Evolutionary conservation across 2,888 invertebrate species (phyloP).

Genomic region (Ernsta delagoae): DNA sequence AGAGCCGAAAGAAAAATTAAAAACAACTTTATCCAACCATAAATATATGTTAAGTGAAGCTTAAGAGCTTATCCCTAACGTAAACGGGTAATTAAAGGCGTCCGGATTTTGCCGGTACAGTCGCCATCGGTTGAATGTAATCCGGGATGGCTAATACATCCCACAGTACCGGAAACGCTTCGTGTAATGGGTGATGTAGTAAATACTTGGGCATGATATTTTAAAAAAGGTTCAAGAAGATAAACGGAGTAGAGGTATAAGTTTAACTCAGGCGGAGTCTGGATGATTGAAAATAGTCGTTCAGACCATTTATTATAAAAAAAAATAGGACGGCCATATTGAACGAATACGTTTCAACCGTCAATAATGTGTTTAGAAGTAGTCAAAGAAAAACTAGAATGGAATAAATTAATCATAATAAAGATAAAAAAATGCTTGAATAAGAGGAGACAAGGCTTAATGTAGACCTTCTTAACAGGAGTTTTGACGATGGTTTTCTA

Average conservation of each 20-base stretch:
- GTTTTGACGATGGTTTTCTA: no score
- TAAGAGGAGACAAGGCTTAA: no score
- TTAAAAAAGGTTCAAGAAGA: not conserved
- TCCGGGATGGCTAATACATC: slow-evolving; percentile 33
- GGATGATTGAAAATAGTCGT: not conserved
- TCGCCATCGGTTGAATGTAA: slow-evolving; percentile 42
- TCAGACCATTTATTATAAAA: not conserved
- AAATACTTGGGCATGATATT: not conserved
- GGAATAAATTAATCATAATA: no score
- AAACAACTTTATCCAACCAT: slow-evolving; percentile 16
- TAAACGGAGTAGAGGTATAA: no score
- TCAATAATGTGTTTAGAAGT: no score
- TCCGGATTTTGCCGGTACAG: slow-evolving; percentile 45
- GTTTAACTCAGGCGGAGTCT: not conserved
- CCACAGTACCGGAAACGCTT: not conserved
- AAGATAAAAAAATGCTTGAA: no score
- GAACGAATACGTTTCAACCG: no score
- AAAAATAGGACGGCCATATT: no score
- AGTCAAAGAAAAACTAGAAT: no score
- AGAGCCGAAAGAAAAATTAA: slow-evolving; percentile 17
- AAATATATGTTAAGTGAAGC: slow-evolving; percentile 19
- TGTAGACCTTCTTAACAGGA: no score
- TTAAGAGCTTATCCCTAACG: slow-evolving; percentile 26
- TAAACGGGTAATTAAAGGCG: slow-evolving; percentile 51
- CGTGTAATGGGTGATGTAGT: slow-evolving; percentile 12